Percentiles rank a stretch among this genome's conserved stretches.
These are phyloP conservation scores for Semotilus atromaculatus DNA, from an alignment of 2,797 vertebrate genomes.

Conservation along the genomic window DNA sequence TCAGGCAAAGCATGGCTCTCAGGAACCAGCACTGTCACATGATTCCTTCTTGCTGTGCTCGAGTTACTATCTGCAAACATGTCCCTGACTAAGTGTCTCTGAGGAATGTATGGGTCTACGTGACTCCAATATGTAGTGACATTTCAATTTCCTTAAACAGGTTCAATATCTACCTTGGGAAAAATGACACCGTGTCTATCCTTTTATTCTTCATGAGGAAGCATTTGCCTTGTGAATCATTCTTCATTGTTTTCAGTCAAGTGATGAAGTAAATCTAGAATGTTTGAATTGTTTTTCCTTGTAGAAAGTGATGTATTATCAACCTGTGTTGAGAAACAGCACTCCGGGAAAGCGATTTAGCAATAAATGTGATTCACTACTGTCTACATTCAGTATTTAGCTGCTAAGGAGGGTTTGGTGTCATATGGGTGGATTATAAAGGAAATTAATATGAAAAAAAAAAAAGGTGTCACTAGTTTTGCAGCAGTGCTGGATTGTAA, in stretches of 20 bases:
- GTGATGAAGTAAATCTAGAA: not conserved
- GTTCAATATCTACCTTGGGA: not conserved
- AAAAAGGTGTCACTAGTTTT: not conserved
- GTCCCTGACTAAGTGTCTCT: slow-evolving; percentile 50
- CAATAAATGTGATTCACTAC: not conserved
- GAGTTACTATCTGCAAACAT: slow-evolving; percentile 58
- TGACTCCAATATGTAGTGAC: not conserved
- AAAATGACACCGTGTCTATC: not conserved
- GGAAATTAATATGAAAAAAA: not conserved
- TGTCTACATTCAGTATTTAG: not conserved
- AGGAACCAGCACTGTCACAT: slow-evolving; percentile 31
- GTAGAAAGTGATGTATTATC: not conserved
- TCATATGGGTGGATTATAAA: not conserved
- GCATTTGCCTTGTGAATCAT: not conserved
- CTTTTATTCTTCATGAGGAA: not conserved
- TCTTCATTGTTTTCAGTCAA: not conserved
- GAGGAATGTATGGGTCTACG: not conserved
- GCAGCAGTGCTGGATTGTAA: not conserved
- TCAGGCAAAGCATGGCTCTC: slow-evolving; percentile 7
- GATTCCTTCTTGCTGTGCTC: slow-evolving; percentile 59
- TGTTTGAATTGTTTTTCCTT: not conserved
- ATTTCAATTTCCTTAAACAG: not conserved
- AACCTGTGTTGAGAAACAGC: not conserved
- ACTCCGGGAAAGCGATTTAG: not conserved
- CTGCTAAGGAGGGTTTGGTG: too few species aligned